These are phyloP conservation scores for Dipodomys ordii DNA, from an alignment of 2,113 vertebrate genomes.

Conservation along the genomic window DNA sequence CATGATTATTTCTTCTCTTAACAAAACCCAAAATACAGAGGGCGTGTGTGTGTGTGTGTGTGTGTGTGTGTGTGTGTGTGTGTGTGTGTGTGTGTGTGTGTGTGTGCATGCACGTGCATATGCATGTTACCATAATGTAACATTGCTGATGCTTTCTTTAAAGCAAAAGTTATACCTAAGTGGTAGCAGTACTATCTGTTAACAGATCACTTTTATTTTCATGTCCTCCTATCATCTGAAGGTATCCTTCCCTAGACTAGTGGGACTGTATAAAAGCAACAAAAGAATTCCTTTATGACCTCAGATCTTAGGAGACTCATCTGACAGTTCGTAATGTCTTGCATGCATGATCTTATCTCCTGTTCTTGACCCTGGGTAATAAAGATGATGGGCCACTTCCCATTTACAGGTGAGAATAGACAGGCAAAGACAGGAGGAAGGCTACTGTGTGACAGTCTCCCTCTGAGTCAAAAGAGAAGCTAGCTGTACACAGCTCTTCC, in stretches of 20 bases:
- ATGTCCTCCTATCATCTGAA: neutral
- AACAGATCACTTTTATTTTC: neutral
- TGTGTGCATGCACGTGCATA: too few species aligned
- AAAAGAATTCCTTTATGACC: neutral
- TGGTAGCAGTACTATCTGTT: neutral
- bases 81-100: too few species aligned
- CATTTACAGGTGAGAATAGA: neutral
- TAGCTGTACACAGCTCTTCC: fast-evolving
- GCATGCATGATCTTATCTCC: neutral
- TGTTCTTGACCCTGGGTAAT: neutral
- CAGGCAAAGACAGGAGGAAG: neutral
- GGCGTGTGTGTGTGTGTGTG: neutral
- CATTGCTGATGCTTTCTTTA: neutral
- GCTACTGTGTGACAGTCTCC: neutral
- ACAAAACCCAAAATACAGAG: neutral
- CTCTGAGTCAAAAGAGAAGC: neutral
- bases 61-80: too few species aligned
- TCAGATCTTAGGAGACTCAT: neutral
- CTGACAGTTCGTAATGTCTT: neutral
- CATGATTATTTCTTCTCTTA: slow-evolving; percentile 17
- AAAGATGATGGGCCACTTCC: neutral
- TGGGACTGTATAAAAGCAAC: neutral
- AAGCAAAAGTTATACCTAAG: neutral
- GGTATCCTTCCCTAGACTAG: neutral
- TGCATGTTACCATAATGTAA: neutral